These are phyloP conservation scores for Ahaetulla prasina DNA, from an alignment of 2,113 vertebrate species.

Conservation along the genomic window DNA sequence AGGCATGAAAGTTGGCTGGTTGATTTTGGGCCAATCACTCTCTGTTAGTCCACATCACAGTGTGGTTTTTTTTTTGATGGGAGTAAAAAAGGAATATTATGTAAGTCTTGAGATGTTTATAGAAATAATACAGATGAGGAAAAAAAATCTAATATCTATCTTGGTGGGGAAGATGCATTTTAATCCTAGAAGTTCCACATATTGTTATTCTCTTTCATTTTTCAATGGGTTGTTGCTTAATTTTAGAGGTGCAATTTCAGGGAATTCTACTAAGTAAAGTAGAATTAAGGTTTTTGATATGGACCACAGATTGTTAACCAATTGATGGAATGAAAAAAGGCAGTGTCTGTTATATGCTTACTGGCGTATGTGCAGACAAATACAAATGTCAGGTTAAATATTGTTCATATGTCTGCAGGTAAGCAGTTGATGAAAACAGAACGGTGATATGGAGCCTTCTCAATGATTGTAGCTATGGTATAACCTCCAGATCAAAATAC, in stretches of 20 bases:
- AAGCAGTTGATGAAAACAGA: background rate
- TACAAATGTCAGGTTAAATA: background rate
- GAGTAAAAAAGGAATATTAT: too few relatives aligned
- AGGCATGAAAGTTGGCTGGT: too few relatives aligned
- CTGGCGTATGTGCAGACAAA: background rate
- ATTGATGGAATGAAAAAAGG: fast-evolving
- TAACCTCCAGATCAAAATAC: background rate
- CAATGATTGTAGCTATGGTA: background rate
- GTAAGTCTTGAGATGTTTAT: too few relatives aligned
- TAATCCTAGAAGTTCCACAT: background rate
- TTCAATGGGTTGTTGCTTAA: background rate
- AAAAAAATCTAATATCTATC: background rate
- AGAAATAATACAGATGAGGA: too few relatives aligned
- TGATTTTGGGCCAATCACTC: too few relatives aligned
- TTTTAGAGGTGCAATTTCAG: background rate
- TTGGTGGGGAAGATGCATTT: background rate
- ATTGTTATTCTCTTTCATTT: background rate
- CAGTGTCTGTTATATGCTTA: background rate
- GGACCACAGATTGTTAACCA: background rate
- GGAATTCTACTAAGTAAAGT: background rate
- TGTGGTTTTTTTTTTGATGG: background rate
- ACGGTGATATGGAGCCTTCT: background rate
- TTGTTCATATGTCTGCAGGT: background rate
- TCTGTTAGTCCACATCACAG: background rate
- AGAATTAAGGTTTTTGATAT: background rate